Base-by-base conservation (phyloP, 2,888 invertebrate species). In the Lordiphosa andalusiaca region DNA sequence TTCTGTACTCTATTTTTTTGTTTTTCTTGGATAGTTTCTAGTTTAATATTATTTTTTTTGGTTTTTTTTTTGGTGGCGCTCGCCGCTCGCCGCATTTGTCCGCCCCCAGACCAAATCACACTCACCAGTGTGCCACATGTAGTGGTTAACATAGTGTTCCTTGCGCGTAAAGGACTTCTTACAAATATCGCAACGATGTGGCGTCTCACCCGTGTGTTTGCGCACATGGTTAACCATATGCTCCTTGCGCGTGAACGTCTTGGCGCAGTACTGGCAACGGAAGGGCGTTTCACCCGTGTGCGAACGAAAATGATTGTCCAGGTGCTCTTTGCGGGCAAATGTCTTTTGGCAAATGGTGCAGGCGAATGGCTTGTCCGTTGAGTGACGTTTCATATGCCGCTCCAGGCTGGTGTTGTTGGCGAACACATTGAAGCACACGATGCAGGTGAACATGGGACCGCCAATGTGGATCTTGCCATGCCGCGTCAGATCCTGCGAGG, bases 181-280 rank as follows among this genome's bases (percentile, higher is more conserved):
- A 90, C 96, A 96, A 83, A 94, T 94, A 44, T 94, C 93, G 91
- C 96, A 96, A 72, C 94, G 94, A 88, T 95, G 95, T 12, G 95
- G 95, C 87, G 95, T 95, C 89, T 95, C 95, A 67, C 95, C 95
- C 7, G 95, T 93, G 87, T 95, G 92, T 69, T 95, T 92, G 86
- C 96, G 91, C 73, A 96, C 95, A 90, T 96, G 96, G 90, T 95
- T 96, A 72, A 95, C 94, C 88, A 96, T 93, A 88, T 96, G 95
- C 88, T 95, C 96, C 87, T 95, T 94, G 72, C 95, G 92, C 69
- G 95, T 96, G 90, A 96, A 96, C 66, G 94, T 90, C 90, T 96
- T 96, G 66, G 95, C 95, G 89, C 96, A 96, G 84, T 94, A 94
- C 38, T 94, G 93, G 90, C 96, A 96, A 63, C 93, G 94, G 85